A percentile compares a stretch with the other conserved stretches of the same genome.
Evolutionary conservation across 2,888 invertebrate genomes (phyloP).

Genomic region (Kryphioiulus occultus): DNA sequence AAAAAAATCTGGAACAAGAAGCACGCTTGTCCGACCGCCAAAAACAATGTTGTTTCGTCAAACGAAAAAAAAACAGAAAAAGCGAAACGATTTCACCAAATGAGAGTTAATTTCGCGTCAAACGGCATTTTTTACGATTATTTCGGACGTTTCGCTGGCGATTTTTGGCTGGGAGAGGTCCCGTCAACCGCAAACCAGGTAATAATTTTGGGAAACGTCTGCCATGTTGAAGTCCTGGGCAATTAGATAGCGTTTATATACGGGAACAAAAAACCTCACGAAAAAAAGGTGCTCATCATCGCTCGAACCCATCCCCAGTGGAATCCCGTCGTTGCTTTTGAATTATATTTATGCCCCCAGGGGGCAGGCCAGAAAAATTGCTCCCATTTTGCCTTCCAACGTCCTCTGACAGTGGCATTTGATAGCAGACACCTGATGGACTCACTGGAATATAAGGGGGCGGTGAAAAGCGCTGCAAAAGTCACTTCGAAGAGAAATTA

Average conservation of each 20-base stretch:
- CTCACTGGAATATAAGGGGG: too few species aligned
- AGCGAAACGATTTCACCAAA: background rate
- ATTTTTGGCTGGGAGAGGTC: background rate
- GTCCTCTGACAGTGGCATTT: background rate
- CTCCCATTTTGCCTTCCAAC: background rate
- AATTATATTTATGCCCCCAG: background rate
- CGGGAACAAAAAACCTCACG: background rate
- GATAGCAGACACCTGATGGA: too few species aligned
- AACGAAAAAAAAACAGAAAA: background rate
- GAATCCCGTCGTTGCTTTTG: background rate
- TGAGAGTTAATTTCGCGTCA: background rate
- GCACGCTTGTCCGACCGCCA: background rate
- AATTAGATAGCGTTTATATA: constrained; percentile 16
- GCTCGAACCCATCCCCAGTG: background rate
- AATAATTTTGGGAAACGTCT: constrained; percentile 8
- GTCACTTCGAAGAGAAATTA: too few species aligned
- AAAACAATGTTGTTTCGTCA: background rate
- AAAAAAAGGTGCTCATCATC: background rate
- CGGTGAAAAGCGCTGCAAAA: too few species aligned
- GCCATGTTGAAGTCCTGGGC: background rate
- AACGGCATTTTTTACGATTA: background rate
- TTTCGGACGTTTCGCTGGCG: background rate
- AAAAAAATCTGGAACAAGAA: background rate
- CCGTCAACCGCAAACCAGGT: constrained; percentile 16
- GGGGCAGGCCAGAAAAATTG: background rate